Base-by-base conservation (phyloP, 2,797 vertebrate genomes). In the Macropodus opercularis region DNA sequence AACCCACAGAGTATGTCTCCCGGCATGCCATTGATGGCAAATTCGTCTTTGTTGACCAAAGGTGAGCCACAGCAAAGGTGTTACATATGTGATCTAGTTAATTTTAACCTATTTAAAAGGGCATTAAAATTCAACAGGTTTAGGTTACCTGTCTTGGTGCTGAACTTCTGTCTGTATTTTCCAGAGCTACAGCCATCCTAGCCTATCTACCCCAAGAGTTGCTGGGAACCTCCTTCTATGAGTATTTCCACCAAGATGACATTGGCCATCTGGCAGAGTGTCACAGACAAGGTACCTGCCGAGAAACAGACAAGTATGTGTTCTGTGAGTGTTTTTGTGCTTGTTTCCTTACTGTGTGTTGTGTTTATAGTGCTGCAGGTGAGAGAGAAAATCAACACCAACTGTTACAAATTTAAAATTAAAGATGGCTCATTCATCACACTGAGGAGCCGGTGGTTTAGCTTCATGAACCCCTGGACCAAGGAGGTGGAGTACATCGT, bases 391-490 rank as follows among this genome's bases (percentile, higher is more conserved):
- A 98, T 99, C 56, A 96, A 93, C 72, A 98, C 96, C 63, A 97
- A 96, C 87, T 97, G 95, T 92, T 98, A 98, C 91, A 98, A 98
- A 73, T 99, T 99, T 85, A 98, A 98, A 92, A 96, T 98, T 85
- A 98, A 98, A 91, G 97, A 99, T 47, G 98, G 97, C 42, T 98
- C 96, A 71, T 99, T 98, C 87, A 98, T 98, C 90, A 97, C 94
- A 1, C 85, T 99, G 86, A 86, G 95, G 79, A 98, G 98, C 92
- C 94, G 95, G 72, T 99, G 96, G 97, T 98, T 99, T 92, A 99
- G 98, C 93, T 99, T 98, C 91, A 96, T 98, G 95, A 99, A 99
- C 92, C 98, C 97, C 63, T 99, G 98, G 98, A 99, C 98, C 92
- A 99, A 99, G 94, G 98, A 99, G 91, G 96, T 99, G 90, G 97